These are phyloP conservation scores for Drosophila santomea DNA, from an alignment of 1,140 invertebrate genomes.

Conservation along the genomic window DNA sequence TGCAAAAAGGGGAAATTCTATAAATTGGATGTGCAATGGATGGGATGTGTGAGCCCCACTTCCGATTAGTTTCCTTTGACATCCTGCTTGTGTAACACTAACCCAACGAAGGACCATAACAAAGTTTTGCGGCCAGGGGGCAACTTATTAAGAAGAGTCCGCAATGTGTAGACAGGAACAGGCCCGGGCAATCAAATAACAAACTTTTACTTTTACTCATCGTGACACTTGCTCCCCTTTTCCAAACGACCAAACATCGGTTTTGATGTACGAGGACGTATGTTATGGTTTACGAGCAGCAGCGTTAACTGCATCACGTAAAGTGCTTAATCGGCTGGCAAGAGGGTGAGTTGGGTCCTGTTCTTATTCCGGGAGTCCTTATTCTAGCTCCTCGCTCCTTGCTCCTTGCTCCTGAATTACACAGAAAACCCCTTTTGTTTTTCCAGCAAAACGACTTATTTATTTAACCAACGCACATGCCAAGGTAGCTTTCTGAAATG, in stretches of 20 bases:
- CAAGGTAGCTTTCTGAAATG: neutral
- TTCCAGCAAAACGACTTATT: conserved; percentile 62
- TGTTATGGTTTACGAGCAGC: conserved; percentile 19
- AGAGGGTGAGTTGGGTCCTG: conserved; percentile 23
- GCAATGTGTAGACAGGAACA: conserved; percentile 53
- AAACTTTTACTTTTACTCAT: conserved; percentile 46
- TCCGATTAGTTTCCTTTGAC: conserved; percentile 8
- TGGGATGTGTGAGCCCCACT: conserved; percentile 2
- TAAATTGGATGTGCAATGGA: conserved; percentile 24
- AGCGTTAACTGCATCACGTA: conserved; percentile 69
- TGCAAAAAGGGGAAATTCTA: conserved; percentile 11
- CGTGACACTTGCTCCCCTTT: conserved; percentile 8
- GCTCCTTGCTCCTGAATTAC: neutral
- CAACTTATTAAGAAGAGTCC: conserved; percentile 36
- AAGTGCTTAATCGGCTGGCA: conserved; percentile 68
- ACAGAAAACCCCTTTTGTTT: conserved; percentile 35
- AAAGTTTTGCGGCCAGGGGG: conserved; percentile 10
- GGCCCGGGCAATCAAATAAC: conserved; percentile 64
- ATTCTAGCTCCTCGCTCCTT: too few relatives aligned
- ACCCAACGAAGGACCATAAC: neutral
- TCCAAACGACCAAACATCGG: conserved; percentile 41
- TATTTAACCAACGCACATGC: conserved; percentile 54
- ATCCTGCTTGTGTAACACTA: conserved; percentile 8
- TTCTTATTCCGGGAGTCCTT: too few relatives aligned
- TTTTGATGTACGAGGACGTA: conserved; percentile 29